These are phyloP conservation scores for Acronicta leporina DNA, from an alignment of 2,888 invertebrate species.

Conservation along the genomic window DNA sequence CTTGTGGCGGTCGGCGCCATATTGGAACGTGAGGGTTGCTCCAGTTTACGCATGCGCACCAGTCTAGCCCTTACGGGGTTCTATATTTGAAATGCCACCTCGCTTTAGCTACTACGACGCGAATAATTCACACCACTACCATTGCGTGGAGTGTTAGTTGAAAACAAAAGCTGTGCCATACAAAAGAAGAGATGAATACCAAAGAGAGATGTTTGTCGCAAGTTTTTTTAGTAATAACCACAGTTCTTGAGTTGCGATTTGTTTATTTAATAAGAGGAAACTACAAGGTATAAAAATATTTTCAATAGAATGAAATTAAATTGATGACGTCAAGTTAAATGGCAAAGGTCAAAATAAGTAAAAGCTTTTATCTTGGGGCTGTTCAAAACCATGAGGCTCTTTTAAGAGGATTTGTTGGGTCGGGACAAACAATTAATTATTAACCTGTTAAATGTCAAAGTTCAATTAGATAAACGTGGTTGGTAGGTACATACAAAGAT, in stretches of 20 bases:
- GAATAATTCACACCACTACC: slow-evolving; percentile 55
- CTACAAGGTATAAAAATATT: not conserved
- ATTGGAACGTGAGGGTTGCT: slow-evolving; percentile 82
- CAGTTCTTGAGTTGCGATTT: slow-evolving; percentile 36
- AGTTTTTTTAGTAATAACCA: slow-evolving; percentile 31
- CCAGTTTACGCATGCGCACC: slow-evolving; percentile 79
- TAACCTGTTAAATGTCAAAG: slow-evolving; percentile 18
- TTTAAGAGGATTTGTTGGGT: slow-evolving; percentile 31
- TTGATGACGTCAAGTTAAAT: slow-evolving; percentile 27
- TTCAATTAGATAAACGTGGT: slow-evolving; percentile 14
- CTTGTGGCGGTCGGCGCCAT: slow-evolving; percentile 85
- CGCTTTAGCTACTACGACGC: slow-evolving; percentile 50
- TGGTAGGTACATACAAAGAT: not conserved
- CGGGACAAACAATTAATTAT: slow-evolving; percentile 30
- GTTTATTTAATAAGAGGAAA: slow-evolving; percentile 41
- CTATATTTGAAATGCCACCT: slow-evolving; percentile 69
- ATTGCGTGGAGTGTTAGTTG: slow-evolving; percentile 55
- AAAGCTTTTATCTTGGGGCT: slow-evolving; percentile 1
- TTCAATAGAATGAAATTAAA: slow-evolving; percentile 18
- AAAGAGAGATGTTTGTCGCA: slow-evolving; percentile 36
- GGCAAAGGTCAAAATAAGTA: slow-evolving; percentile 26
- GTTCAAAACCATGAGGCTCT: slow-evolving; percentile 15
- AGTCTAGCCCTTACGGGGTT: slow-evolving; percentile 69
- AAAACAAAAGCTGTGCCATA: slow-evolving; percentile 53
- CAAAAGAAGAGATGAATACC: slow-evolving; percentile 57